Evolutionary conservation across 1,140 invertebrate species (phyloP).

Genomic region (Dermatophagoides farinae): DNA sequence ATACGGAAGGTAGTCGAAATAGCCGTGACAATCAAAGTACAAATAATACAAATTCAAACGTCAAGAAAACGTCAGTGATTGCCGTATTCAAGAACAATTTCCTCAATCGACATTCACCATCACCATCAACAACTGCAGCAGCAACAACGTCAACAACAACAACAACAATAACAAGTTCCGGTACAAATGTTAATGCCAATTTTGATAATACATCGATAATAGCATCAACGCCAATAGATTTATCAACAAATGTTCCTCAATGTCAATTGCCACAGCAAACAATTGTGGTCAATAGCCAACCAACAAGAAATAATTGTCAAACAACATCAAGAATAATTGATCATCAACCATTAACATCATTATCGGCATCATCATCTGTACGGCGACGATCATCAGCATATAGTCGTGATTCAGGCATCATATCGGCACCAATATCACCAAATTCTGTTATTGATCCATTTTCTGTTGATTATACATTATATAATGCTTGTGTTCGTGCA

Average conservation of each 20-base stretch:
- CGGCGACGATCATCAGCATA: neutral
- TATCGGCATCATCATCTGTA: neutral
- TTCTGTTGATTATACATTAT: neutral
- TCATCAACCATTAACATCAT: neutral
- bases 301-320: neutral
- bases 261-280: neutral
- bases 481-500: neutral
- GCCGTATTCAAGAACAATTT: neutral
- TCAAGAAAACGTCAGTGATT: conserved; percentile 1
- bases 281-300: neutral
- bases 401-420: neutral
- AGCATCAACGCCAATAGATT: neutral
- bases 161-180: neutral
- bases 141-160: neutral
- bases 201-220: neutral
- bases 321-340: too few species aligned
- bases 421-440: neutral
- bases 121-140: neutral
- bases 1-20: too few species aligned
- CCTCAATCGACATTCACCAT: neutral
- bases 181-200: too few species aligned
- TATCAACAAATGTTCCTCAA: neutral
- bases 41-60: too few species aligned
- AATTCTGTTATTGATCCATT: conserved; percentile 6
- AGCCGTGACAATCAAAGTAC: too few species aligned